These are phyloP conservation scores for Malaclemys terrapin DNA, from an alignment of 2,113 vertebrate genomes.

Conservation along the genomic window DNA sequence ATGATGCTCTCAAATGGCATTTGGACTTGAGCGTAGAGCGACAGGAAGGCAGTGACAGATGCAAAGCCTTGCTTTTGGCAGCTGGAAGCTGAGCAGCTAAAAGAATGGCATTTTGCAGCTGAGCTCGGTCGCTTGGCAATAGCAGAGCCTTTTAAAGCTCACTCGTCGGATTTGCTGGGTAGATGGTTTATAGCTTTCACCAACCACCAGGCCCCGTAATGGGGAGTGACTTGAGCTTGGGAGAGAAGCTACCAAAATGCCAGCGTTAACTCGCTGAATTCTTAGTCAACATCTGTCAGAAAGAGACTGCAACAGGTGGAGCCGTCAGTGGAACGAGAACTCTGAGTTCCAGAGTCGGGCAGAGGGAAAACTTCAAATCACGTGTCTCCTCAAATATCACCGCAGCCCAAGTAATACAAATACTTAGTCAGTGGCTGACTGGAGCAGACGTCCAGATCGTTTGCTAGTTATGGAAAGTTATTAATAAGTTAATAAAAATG, in stretches of 20 bases:
- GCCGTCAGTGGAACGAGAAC: rapidly evolving
- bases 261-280: neutral
- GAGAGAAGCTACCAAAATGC: neutral
- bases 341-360: neutral
- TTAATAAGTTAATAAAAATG: neutral
- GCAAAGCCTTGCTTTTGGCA: conserved; percentile 59
- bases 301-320: rapidly evolving
- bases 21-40: conserved; percentile 27
- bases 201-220: neutral
- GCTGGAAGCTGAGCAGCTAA: conserved; percentile 58
- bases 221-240: neutral
- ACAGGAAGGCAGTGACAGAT: conserved; percentile 53
- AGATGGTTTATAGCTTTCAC: neutral
- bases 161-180: neutral
- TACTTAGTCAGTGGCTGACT: neutral
- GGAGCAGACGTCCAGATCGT: neutral
- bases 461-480: neutral
- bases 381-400: neutral
- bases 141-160: neutral
- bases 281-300: neutral
- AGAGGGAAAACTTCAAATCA: neutral
- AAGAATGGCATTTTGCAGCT: conserved; percentile 14
- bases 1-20: neutral
- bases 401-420: rapidly evolving
- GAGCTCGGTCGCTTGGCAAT: conserved; percentile 40